Evolutionary conservation across 2,888 invertebrate genomes (phyloP), one percentile per base, ranked within the genome.

Genomic region (Saturnia japonica): DNA sequence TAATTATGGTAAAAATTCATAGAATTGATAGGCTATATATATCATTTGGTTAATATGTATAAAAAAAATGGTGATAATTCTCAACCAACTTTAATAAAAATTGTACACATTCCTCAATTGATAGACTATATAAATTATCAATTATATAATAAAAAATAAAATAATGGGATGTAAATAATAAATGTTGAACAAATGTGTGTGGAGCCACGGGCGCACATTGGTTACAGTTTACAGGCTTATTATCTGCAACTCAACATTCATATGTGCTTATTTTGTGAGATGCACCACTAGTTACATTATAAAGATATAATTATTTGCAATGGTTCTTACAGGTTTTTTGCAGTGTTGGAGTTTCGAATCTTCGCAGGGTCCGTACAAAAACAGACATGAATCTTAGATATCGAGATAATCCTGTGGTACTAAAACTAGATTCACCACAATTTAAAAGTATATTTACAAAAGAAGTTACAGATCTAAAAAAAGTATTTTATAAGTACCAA

Each of bases 361-460:
- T 78, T 51, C 82, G 81, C 54, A 83, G 83, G 78, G 71, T 80
- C 43, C 82, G 88, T 71, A 86, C 89, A 0, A 85, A 80, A 80
- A 80, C 83, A 73, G 91, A 92, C 67, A 85, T 88, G 82, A 84
- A 91, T 62, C 73, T 93, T 42, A 92, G 91, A 80, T 84, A 78
- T 78, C 85, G 94, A 60, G 92, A 95, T 72, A 90, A 96, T 85
- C 97, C 97, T 1, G 89, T 96, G 8, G 96, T 96, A 19, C 95
- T 94, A 81, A 96, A 96, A 85, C 88, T 98, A 34, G 95, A 97
- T 73, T 94, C 95, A 11, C 95, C 96, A 4, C 96, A 97, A 84
- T 98, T 98, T 81, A 95, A 95, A 74, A 95, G 95, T 57, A 94
- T 99, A 70, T 97, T 99, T 80, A 97, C 97, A 0, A 96, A 97